These are phyloP conservation scores for Gasteruption jaculator DNA, from an alignment of 2,888 invertebrate species.

Conservation along the genomic window DNA sequence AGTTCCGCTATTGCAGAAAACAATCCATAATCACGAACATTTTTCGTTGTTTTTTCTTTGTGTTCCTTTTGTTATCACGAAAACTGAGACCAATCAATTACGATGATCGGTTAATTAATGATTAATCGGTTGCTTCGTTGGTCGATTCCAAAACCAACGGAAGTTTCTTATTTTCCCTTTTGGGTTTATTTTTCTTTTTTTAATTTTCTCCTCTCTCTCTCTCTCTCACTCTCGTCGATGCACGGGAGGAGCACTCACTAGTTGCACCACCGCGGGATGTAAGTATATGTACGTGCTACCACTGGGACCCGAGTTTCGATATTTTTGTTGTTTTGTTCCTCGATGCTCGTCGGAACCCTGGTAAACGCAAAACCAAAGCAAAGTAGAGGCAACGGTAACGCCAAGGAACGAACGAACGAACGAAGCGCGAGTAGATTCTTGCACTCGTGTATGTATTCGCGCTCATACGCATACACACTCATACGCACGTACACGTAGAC, in stretches of 20 bases:
- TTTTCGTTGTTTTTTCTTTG: too few species aligned
- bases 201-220: too few species aligned
- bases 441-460: not conserved
- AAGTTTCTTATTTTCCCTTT: not conserved
- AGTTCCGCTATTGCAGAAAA: slow-evolving; percentile 42
- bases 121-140: not conserved
- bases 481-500: not conserved
- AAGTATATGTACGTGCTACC: too few species aligned
- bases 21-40: slow-evolving; percentile 48
- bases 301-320: too few species aligned
- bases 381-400: too few species aligned
- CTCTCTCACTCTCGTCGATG: too few species aligned
- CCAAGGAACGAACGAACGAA: not conserved
- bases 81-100: slow-evolving; percentile 21
- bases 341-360: too few species aligned
- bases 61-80: slow-evolving; percentile 33
- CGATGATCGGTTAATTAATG: slow-evolving; percentile 11
- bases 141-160: slow-evolving; percentile 7
- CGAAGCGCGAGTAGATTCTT: slow-evolving; percentile 8
- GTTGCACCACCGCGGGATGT: too few species aligned
- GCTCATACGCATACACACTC: slow-evolving; percentile 16
- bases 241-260: too few species aligned
- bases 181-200: not conserved
- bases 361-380: too few species aligned
- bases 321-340: too few species aligned